phyloP scores from a whole-genome alignment of 2,113 vertebrate species.

The Eurystomus gularis region DNA sequence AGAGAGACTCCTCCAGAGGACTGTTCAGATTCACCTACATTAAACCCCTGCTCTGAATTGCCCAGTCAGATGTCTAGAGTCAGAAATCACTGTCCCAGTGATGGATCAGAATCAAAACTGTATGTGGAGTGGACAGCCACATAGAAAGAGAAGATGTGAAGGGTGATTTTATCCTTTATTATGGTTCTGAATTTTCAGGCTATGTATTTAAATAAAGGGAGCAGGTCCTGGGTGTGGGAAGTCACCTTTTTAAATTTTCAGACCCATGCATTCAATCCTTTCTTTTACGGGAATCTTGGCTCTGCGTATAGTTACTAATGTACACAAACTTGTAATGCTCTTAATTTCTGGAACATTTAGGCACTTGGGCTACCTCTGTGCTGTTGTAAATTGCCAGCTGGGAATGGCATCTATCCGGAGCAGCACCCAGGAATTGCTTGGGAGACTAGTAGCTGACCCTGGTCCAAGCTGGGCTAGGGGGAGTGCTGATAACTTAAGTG shows the following conservation, averaged over 20 bases:
- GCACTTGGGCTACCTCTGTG: not conserved
- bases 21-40: not conserved
- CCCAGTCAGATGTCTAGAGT: not conserved
- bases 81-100: not conserved
- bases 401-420: not conserved
- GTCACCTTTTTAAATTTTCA: not conserved
- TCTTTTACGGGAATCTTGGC: not conserved
- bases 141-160: not conserved
- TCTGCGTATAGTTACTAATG: not conserved
- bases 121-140: not conserved
- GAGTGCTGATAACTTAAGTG: not conserved
- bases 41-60: not conserved
- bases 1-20: not conserved
- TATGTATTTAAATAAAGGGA: not conserved
- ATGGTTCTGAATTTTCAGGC: not conserved
- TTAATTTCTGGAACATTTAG: not conserved
- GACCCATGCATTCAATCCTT: not conserved
- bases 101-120: not conserved
- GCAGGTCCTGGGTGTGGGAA: rapidly evolving
- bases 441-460: not conserved
- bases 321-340: not conserved
- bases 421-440: not conserved
- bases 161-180: not conserved
- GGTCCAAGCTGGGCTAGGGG: not conserved
- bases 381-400: not conserved